Conservation (phyloP, 2,888 invertebrate species). For the Cephus pulcher region DNA sequence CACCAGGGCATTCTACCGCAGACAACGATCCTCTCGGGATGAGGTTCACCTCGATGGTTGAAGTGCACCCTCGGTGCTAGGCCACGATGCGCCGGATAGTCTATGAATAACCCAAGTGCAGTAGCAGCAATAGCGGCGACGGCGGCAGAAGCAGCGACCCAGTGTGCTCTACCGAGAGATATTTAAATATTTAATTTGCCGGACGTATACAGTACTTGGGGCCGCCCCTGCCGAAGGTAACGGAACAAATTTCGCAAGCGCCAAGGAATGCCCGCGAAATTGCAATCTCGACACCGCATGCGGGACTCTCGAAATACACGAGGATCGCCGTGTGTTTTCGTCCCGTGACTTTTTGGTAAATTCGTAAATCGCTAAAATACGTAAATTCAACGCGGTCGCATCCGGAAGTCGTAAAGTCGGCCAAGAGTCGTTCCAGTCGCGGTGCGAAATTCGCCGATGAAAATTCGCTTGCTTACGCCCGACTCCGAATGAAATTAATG, state of each 20-base stretch:
- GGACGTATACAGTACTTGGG: constrained; percentile 28
- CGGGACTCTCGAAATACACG: background rate
- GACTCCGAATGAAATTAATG: background rate
- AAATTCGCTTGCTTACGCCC: background rate
- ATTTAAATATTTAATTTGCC: constrained; percentile 39
- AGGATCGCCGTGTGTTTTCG: background rate
- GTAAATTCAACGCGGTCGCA: background rate
- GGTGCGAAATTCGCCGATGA: background rate
- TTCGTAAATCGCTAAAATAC: background rate
- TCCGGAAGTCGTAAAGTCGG: background rate
- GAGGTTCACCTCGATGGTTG: constrained; percentile 2
- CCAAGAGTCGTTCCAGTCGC: background rate
- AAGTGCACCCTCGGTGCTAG: constrained; percentile 2
- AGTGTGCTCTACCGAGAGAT: constrained; percentile 13
- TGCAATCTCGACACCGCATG: background rate
- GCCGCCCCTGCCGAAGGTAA: constrained; percentile 1
- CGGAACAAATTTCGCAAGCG: background rate
- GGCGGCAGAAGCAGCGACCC: background rate
- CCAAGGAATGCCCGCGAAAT: background rate
- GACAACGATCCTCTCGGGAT: background rate
- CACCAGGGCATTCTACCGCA: background rate
- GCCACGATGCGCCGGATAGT: constrained; percentile 1
- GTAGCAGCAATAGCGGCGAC: background rate
- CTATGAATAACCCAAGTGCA: constrained; percentile 14
- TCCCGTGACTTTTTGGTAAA: background rate